phyloP scores from a whole-genome alignment of 1,140 invertebrate genomes.

The Magallana ariakensis region DNA sequence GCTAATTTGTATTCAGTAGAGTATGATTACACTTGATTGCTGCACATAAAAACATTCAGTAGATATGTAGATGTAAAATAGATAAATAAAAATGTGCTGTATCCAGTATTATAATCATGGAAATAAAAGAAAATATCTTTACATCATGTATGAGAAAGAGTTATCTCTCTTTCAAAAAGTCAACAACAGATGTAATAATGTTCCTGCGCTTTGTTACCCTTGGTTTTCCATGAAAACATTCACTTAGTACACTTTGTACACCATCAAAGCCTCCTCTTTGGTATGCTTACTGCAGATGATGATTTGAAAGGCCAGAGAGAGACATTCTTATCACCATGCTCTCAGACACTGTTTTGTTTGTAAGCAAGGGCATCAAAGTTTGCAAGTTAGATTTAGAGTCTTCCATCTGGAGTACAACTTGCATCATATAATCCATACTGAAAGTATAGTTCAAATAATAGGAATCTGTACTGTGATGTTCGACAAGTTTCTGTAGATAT shows the following conservation, averaged over 20 bases:
- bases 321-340: background rate
- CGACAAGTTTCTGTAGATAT: background rate
- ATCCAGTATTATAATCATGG: too few species aligned
- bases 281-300: background rate
- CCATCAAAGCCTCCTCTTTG: too few species aligned
- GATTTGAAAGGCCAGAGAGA: background rate
- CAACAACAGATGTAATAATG: background rate
- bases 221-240: background rate
- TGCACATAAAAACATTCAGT: too few species aligned
- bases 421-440: background rate
- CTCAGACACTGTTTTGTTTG: background rate
- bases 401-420: background rate
- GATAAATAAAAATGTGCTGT: too few species aligned
- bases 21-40: too few species aligned
- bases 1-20: too few species aligned
- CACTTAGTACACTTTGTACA: background rate
- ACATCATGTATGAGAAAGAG: too few species aligned
- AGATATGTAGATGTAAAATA: too few species aligned
- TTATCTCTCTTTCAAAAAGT: background rate
- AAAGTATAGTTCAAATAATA: background rate
- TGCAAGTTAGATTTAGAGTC: background rate
- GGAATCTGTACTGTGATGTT: background rate
- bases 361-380: background rate
- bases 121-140: too few species aligned
- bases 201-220: background rate